Percentiles rank a stretch among this genome's conserved stretches.
phyloP scores from a whole-genome alignment of 1,140 invertebrate species.

The Apis dorsata region DNA sequence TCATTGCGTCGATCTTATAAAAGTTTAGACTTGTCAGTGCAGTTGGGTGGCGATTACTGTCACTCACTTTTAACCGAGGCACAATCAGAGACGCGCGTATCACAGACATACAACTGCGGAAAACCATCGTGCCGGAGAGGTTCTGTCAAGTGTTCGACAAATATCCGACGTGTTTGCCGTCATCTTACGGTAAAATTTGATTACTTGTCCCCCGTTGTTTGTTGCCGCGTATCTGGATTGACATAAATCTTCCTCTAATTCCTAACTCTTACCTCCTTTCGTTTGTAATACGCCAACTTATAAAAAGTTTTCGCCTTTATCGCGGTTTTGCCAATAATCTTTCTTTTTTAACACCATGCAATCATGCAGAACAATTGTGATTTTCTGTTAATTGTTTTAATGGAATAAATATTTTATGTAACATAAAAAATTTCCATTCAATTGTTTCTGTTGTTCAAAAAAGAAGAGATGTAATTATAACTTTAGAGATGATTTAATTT shows the following conservation, averaged over 20 bases:
- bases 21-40: neutral
- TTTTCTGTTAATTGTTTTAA: no score
- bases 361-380: no score
- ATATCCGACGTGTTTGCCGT: slow-evolving; percentile 62
- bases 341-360: no score
- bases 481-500: no score
- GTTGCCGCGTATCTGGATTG: slow-evolving; percentile 42
- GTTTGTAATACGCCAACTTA: slow-evolving; percentile 41
- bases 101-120: slow-evolving; percentile 53
- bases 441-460: no score
- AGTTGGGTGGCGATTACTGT: slow-evolving; percentile 34
- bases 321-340: slow-evolving; percentile 25
- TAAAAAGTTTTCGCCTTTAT: slow-evolving; percentile 42
- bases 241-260: slow-evolving; percentile 55
- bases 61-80: slow-evolving; percentile 34
- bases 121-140: slow-evolving; percentile 60
- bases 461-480: no score
- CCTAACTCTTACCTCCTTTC: neutral
- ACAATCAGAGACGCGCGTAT: slow-evolving; percentile 45
- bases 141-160: slow-evolving; percentile 65
- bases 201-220: slow-evolving; percentile 54
- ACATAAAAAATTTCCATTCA: no score
- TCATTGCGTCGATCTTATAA: neutral
- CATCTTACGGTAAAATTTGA: slow-evolving; percentile 64
- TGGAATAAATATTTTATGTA: no score